Evolutionary conservation across 2,797 vertebrate genomes (phyloP).

Genomic region (Hapalemur alaotrensis): DNA sequence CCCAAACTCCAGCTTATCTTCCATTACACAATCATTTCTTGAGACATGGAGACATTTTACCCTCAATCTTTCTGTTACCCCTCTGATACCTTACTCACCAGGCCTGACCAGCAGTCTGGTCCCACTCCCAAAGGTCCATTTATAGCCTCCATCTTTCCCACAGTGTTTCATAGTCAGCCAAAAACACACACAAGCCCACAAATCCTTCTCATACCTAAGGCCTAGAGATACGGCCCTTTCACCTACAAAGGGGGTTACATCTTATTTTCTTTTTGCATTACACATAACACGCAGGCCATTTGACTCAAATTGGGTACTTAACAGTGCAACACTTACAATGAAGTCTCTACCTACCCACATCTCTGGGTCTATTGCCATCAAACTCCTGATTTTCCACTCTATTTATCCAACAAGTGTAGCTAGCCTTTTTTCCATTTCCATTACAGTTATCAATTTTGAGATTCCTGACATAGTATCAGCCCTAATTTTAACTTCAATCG

Average conservation of each 20-base stretch:
- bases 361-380: neutral
- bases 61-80: neutral
- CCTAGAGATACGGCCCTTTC: neutral
- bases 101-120: conserved; percentile 58
- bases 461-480: conserved; percentile 25
- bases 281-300: neutral
- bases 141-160: neutral
- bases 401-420: neutral
- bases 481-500: conserved; percentile 47
- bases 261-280: conserved; percentile 5
- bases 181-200: conserved; percentile 41
- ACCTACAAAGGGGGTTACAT: neutral
- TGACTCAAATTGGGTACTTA: conserved; percentile 5
- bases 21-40: neutral
- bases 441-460: conserved; percentile 29
- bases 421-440: conserved; percentile 11
- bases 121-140: conserved; percentile 48
- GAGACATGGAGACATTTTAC: neutral
- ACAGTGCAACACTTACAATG: neutral
- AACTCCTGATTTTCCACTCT: conserved; percentile 42
- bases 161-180: conserved; percentile 56
- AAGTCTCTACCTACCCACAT: neutral
- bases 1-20: neutral
- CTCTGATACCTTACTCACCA: conserved; percentile 61
- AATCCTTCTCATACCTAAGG: neutral